Evolutionary conservation across 1,140 invertebrate genomes (phyloP).

Genomic region (Limonius californicus): DNA sequence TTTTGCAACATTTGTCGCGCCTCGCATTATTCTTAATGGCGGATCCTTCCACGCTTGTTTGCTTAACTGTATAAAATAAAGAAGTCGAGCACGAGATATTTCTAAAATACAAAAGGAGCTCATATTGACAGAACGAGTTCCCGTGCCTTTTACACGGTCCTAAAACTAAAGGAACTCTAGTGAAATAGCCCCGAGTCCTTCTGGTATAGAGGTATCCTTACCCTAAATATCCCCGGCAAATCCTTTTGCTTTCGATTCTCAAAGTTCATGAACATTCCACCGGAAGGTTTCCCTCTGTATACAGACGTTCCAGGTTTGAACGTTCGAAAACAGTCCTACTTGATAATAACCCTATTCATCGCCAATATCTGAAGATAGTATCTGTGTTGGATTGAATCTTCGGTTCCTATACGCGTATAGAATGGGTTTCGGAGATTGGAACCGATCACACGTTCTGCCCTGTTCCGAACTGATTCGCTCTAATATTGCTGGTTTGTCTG

Average conservation of each 20-base stretch:
- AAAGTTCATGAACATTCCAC: not conserved
- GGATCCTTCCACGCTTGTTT: not conserved
- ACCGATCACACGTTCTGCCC: not conserved
- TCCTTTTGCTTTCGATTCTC: not conserved
- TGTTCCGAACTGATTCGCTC: too few species aligned
- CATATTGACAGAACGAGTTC: not conserved
- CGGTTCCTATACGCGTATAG: not conserved
- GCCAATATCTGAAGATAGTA: not conserved
- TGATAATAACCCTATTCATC: not conserved
- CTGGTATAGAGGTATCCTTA: not conserved
- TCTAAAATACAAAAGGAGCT: too few species aligned
- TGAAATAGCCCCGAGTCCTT: not conserved
- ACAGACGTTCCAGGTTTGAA: not conserved
- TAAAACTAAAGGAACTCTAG: too few species aligned
- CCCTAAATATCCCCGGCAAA: not conserved
- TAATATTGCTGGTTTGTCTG: too few species aligned
- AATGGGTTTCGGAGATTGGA: not conserved
- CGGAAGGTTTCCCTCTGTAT: not conserved
- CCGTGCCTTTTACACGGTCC: too few species aligned
- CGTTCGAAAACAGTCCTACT: not conserved
- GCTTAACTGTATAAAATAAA: not conserved
- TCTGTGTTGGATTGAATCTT: not conserved
- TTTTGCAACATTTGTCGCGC: not conserved
- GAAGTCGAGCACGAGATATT: too few species aligned
- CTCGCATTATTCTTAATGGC: not conserved